A percentile compares a stretch with the other conserved stretches of the same genome.
phyloP scores from a whole-genome alignment of 2,113 vertebrate species.

The Thinocorus orbignyianus region DNA sequence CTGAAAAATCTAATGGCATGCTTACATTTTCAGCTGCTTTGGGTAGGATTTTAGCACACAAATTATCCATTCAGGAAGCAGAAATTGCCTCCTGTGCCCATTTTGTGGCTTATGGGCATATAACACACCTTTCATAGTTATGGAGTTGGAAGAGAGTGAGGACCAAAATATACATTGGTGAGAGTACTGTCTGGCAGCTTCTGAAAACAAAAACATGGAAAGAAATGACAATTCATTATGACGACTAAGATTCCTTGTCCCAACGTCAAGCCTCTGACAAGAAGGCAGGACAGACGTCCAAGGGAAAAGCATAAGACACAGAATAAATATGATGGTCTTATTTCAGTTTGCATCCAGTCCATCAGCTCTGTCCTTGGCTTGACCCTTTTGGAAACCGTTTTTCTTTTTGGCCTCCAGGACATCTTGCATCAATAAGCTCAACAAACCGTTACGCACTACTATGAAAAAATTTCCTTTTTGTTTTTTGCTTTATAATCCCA shows the following conservation, averaged over 20 bases:
- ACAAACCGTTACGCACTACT: neutral
- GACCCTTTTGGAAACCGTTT: neutral
- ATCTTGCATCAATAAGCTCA: conserved; percentile 2
- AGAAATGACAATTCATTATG: rapidly evolving
- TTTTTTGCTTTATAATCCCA: neutral
- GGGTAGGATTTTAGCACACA: neutral
- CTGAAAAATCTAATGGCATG: neutral
- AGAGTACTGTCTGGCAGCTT: neutral
- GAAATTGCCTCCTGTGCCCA: neutral
- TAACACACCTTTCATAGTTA: neutral
- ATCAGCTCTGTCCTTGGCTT: neutral
- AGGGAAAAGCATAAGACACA: neutral
- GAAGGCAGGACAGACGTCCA: neutral
- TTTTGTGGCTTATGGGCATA: neutral
- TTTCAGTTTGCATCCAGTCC: neutral
- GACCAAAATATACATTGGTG: neutral
- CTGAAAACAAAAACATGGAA: neutral
- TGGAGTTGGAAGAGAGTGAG: neutral
- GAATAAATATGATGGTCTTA: neutral
- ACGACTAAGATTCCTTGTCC: neutral
- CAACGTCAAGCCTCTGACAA: neutral
- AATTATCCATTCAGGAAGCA: neutral
- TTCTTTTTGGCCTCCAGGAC: neutral
- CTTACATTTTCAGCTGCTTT: neutral
- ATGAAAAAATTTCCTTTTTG: neutral